Percentiles rank a stretch among this genome's conserved stretches.
These are phyloP conservation scores for Myiagra hebetior DNA, from an alignment of 2,113 vertebrate genomes.

Conservation along the genomic window DNA sequence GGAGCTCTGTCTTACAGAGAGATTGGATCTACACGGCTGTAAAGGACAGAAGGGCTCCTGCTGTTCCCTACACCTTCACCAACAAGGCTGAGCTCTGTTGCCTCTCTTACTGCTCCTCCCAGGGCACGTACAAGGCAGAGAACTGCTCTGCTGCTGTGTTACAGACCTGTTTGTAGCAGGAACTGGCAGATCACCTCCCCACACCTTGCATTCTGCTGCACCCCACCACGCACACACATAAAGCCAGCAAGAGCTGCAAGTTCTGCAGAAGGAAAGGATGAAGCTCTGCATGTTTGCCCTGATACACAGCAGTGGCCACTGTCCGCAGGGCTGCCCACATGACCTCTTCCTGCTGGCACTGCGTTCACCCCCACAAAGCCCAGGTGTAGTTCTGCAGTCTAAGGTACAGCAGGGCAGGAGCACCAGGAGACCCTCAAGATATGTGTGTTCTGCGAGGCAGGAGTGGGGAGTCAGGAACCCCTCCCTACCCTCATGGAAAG, in stretches of 20 bases:
- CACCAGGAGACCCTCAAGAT: neutral
- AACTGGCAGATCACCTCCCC: neutral
- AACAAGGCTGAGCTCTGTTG: neutral
- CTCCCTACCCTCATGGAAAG: neutral
- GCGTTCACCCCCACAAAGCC: neutral
- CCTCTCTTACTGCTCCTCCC: neutral
- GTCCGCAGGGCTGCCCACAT: neutral
- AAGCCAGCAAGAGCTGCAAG: neutral
- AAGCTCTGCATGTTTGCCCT: neutral
- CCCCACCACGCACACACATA: neutral
- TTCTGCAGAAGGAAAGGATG: neutral
- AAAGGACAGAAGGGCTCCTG: neutral
- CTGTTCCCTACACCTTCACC: neutral
- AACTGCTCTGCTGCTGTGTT: neutral
- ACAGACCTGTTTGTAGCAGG: neutral
- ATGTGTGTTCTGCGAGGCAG: neutral
- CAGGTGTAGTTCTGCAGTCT: neutral
- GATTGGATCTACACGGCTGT: neutral
- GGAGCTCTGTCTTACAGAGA: neutral
- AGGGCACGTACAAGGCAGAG: neutral
- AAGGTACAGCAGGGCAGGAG: neutral
- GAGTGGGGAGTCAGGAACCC: neutral
- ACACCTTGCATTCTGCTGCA: neutral
- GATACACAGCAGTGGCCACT: neutral
- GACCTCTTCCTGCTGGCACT: neutral